These are phyloP conservation scores for Zygogramma bicolorata DNA, from an alignment of 2,888 invertebrate species.

Conservation along the genomic window DNA sequence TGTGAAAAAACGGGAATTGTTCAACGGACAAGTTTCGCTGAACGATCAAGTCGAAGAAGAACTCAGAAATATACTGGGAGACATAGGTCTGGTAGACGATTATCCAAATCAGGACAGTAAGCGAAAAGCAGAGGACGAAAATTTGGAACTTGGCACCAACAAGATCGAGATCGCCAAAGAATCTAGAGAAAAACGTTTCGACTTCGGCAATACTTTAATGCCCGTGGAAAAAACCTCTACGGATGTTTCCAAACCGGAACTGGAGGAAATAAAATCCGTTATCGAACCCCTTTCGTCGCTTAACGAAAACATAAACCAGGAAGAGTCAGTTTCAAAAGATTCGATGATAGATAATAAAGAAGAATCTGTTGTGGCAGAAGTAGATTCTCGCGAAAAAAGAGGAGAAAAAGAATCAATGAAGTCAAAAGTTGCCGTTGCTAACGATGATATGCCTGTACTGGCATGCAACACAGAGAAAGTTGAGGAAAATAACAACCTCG, in stretches of 20 bases:
- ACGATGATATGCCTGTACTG: conserved; percentile 2
- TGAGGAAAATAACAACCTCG: conserved; percentile 2
- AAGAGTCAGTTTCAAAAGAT: background rate
- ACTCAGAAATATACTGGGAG: conserved; percentile 51
- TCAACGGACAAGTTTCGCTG: background rate
- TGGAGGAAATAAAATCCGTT: background rate
- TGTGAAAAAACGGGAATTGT: conserved; percentile 39
- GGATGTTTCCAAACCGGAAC: background rate
- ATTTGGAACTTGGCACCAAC: conserved; percentile 50
- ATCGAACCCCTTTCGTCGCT: background rate
- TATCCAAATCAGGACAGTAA: conserved; percentile 46
- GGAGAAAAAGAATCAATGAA: no score
- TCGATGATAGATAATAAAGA: background rate
- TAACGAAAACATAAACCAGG: background rate
- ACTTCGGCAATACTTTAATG: background rate
- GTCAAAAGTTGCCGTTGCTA: background rate
- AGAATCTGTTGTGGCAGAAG: background rate
- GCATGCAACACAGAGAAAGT: conserved; percentile 4
- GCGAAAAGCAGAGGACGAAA: conserved; percentile 50
- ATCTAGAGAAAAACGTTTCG: conserved; percentile 26
- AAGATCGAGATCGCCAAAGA: conserved; percentile 47
- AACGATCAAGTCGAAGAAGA: conserved; percentile 49
- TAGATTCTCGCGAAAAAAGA: background rate
- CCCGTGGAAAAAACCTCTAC: background rate
- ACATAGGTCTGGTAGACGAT: conserved; percentile 57